Evolutionary conservation across 2,797 vertebrate genomes (phyloP).

Genomic region (Macrochelys suwanniensis): DNA sequence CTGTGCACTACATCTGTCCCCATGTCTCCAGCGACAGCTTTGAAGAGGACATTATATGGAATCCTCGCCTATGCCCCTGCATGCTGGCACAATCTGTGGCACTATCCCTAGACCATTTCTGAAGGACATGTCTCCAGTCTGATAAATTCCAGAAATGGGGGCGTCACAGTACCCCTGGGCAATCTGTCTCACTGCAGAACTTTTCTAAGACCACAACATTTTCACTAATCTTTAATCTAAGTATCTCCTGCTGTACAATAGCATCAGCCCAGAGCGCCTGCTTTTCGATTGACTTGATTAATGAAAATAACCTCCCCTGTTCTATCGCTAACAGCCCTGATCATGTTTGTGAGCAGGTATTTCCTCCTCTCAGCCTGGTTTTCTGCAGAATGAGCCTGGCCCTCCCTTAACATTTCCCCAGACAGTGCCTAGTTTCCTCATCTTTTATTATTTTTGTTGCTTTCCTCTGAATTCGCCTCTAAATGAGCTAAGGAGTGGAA

Average conservation of each 20-base stretch:
- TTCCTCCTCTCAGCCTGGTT: neutral
- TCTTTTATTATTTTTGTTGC: neutral
- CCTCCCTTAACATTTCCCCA: neutral
- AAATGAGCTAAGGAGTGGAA: neutral
- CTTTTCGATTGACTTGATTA: neutral
- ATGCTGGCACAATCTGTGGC: neutral
- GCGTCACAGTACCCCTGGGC: neutral
- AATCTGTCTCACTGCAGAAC: neutral
- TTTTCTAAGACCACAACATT: neutral
- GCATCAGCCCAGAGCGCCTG: neutral
- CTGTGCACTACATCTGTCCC: neutral
- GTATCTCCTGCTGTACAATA: neutral
- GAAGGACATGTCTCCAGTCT: neutral
- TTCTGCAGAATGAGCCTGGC: neutral
- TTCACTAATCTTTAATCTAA: neutral
- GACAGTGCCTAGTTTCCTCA: neutral
- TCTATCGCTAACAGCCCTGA: neutral
- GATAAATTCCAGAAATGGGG: neutral
- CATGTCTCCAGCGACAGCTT: neutral
- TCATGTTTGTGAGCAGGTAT: neutral
- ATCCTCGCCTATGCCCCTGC: neutral
- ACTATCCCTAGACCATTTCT: neutral
- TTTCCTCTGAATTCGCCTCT: neutral
- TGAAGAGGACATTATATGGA: constrained; percentile 16
- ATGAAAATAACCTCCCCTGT: neutral